Evolutionary conservation across 1,140 invertebrate genomes (phyloP), one percentile per base, ranked within the genome.

Genomic region (Bombus pascuorum): DNA sequence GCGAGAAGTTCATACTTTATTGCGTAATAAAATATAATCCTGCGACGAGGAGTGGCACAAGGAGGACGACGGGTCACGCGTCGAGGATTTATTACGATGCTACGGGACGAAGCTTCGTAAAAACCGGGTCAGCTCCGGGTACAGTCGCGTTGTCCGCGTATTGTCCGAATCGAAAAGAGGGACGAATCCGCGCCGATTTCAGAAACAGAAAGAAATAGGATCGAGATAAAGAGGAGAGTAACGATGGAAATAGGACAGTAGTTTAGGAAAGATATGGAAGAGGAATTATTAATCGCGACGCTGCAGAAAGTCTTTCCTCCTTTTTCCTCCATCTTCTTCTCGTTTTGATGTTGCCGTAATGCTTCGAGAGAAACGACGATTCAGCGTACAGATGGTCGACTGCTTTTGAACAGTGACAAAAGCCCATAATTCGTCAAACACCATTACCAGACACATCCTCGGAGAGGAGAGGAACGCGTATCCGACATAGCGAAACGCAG

Each of bases 341-440:
- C 10, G 1, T 42, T 42, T 39, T 8, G 0, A 22, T 22, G 47
- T 44, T 39, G 10, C 71, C 15, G 12, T 13, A 47, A 47, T 9
- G n/a, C 18, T 32, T 74, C 39, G n/a, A 6, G 15, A 53, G 42
- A 53, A 34, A 53, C 32, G 18, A 44, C 10, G 0, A 4, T n/a
- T 34, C 22, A 12, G 71, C 22, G 53, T 8, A 3, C 18, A 25
- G 62, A 68, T 39, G 77, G 44, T 13, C 59, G 25, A 59, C 57
- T 42, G 66, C 53, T 18, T 34, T 53, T 39, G 66, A 78, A 85
- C 89, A 91, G 81, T 90, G 90, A 90, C 86, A 88, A 83, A 90
- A 68, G 68, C 71, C 57, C 72, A 75, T 79, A 47, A 91, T 91
- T 91, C 90, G 89, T 91, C 86, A 90, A 84, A 72, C 83, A 32